Conservation (phyloP, 1,140 invertebrate genomes). For the Pomacea maculata region DNA sequence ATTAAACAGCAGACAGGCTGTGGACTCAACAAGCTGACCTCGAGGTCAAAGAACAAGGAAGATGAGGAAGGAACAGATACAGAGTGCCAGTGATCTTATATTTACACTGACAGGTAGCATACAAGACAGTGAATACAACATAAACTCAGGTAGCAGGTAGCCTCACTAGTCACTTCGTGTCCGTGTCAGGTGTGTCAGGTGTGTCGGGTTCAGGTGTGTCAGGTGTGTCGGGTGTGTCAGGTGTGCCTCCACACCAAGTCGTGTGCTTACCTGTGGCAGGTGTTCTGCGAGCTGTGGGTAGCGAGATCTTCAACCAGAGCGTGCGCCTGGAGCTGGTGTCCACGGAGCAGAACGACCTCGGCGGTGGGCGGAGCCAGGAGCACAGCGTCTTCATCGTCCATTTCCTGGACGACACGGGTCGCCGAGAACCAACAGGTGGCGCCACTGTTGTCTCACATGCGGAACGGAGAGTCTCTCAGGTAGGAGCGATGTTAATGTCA, state of each 20-base stretch:
- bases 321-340: conserved; percentile 29
- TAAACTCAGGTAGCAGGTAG: too few relatives aligned
- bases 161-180: too few relatives aligned
- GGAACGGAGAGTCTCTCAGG: not conserved
- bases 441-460: not conserved
- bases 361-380: conserved; percentile 13
- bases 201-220: not conserved
- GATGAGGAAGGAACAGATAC: too few relatives aligned
- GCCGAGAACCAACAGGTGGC: not conserved
- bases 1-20: too few relatives aligned
- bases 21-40: too few relatives aligned
- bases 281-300: conserved; percentile 43
- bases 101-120: too few relatives aligned
- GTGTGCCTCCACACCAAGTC: too few relatives aligned
- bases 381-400: conserved; percentile 16
- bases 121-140: too few relatives aligned
- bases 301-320: conserved; percentile 45
- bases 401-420: not conserved
- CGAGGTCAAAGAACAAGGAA: too few relatives aligned
- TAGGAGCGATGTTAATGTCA: not conserved
- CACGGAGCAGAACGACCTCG: conserved; percentile 6
- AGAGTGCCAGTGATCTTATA: too few relatives aligned
- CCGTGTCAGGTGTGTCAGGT: not conserved
- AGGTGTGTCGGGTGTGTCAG: not conserved
- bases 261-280: conserved; percentile 23